Conservation (phyloP, 2,113 vertebrate species). For the Damaliscus lunatus region DNA sequence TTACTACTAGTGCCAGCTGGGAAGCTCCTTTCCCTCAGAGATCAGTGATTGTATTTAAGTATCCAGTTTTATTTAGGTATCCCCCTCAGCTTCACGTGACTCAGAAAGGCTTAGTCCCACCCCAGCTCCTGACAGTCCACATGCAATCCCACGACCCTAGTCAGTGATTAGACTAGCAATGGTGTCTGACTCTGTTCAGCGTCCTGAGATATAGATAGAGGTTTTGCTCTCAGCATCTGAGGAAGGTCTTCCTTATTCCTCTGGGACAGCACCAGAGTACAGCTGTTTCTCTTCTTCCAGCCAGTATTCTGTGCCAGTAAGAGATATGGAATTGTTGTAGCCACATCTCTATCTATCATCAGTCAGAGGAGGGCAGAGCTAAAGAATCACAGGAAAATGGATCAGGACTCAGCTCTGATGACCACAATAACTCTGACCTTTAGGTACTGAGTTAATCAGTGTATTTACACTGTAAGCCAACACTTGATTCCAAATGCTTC, state of each 20-base stretch:
- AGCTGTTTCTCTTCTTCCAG: neutral
- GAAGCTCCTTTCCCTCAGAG: neutral
- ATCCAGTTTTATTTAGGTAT: neutral
- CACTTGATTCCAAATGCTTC: neutral
- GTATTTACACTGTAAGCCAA: neutral
- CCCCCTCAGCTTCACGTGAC: neutral
- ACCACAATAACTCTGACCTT: neutral
- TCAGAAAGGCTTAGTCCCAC: neutral
- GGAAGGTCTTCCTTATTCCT: neutral
- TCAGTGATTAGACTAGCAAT: neutral
- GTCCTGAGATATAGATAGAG: neutral
- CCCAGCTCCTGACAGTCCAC: neutral
- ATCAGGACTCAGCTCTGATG: neutral
- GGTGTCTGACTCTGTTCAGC: neutral
- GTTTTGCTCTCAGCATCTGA: neutral
- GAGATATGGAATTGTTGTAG: neutral
- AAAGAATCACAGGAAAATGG: neutral
- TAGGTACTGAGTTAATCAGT: neutral
- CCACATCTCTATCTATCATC: neutral
- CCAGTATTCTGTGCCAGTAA: neutral
- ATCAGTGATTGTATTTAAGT: neutral
- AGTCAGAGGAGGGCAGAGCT: neutral
- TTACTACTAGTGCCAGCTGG: neutral
- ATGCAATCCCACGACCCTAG: rapidly evolving
- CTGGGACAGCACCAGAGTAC: neutral